A percentile compares a stretch with the other conserved stretches of the same genome.
Evolutionary conservation across 2,888 invertebrate species (phyloP).

Genomic region (Acheta domesticus): DNA sequence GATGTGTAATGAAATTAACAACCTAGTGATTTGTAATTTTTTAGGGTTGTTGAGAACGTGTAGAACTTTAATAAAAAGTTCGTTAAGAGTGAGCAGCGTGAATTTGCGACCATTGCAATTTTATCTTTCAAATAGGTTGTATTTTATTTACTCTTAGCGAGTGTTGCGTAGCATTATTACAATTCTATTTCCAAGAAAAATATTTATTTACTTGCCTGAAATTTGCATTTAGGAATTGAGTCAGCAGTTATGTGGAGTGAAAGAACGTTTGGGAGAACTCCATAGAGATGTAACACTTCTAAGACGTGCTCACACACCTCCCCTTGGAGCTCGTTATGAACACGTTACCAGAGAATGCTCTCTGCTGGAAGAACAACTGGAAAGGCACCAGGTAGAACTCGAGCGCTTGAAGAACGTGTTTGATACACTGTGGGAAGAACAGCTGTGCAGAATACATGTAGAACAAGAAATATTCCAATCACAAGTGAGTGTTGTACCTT

Average conservation of each 20-base stretch:
- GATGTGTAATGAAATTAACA: too few species aligned
- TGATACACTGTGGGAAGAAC: conserved; percentile 69
- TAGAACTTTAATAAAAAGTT: too few species aligned
- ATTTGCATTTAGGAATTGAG: conserved; percentile 53
- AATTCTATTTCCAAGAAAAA: too few species aligned
- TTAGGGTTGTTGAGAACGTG: too few species aligned
- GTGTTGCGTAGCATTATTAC: too few species aligned
- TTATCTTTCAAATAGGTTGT: too few species aligned
- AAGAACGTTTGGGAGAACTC: conserved; percentile 63
- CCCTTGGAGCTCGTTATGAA: conserved; percentile 51
- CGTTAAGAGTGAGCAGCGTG: too few species aligned
- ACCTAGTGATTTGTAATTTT: too few species aligned
- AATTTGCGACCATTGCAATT: too few species aligned
- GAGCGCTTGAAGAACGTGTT: conserved; percentile 59
- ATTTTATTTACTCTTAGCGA: too few species aligned
- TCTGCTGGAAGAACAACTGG: conserved; percentile 58
- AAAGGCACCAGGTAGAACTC: conserved; percentile 59
- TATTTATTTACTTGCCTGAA: too few species aligned
- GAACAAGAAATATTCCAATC: conserved; percentile 66
- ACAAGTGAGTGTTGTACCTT: conserved; percentile 46
- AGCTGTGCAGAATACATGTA: conserved; percentile 63
- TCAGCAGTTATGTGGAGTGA: conserved; percentile 58
- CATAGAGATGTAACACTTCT: conserved; percentile 67
- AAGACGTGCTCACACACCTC: conserved; percentile 53
- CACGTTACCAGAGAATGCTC: conserved; percentile 57